Conservation (phyloP, 2,113 vertebrate species). For the Scopus umbretta region DNA sequence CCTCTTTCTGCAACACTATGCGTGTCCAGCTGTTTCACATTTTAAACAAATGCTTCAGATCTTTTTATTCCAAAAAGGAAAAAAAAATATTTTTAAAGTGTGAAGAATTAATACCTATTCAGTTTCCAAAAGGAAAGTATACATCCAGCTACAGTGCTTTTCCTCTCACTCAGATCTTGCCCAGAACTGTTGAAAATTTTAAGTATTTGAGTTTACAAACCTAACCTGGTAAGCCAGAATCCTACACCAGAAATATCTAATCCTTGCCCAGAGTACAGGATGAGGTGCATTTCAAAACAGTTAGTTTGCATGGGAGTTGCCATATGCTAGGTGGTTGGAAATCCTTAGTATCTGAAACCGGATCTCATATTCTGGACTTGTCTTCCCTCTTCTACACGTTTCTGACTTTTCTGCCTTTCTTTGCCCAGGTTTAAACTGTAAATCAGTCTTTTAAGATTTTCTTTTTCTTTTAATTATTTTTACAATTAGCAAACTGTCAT, state of each 20-base stretch:
- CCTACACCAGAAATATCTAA: neutral
- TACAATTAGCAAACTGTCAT: neutral
- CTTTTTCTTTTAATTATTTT: neutral
- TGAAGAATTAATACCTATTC: neutral
- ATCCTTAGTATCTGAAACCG: neutral
- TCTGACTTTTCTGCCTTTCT: neutral
- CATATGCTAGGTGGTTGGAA: neutral
- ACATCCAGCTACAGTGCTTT: neutral
- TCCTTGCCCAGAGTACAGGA: neutral
- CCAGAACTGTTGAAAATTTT: neutral
- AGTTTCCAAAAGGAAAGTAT: neutral
- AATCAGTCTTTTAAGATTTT: neutral
- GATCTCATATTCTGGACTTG: neutral
- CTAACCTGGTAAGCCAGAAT: neutral
- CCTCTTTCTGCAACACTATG: neutral
- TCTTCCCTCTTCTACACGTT: neutral
- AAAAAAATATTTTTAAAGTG: neutral
- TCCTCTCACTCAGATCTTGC: neutral
- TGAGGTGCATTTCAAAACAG: neutral
- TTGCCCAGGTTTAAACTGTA: neutral
- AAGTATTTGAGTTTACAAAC: neutral
- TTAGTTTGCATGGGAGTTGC: neutral
- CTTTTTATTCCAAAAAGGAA: neutral
- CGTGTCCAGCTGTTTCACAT: neutral
- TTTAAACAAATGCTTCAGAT: neutral